These are phyloP conservation scores for Zaprionus capensis DNA, from an alignment of 1,140 invertebrate species.

Conservation along the genomic window DNA sequence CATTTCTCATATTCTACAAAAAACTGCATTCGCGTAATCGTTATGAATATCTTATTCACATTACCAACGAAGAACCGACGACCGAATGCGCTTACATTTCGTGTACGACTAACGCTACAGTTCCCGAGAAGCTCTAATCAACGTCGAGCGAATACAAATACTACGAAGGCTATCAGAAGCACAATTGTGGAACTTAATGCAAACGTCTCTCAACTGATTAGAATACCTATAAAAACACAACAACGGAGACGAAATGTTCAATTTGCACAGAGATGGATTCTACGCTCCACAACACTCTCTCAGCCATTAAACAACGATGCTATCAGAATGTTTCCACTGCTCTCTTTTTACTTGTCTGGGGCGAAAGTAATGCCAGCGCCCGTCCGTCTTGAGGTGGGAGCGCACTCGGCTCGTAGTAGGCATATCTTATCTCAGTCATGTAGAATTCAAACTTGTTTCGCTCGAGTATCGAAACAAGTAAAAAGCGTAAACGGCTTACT, in stretches of 20 bases:
- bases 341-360: conserved; percentile 16
- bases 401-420: background rate
- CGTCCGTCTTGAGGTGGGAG: background rate
- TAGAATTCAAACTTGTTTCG: conserved; percentile 40
- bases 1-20: background rate
- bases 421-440: conserved; percentile 59
- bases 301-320: conserved; percentile 24
- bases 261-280: conserved; percentile 52
- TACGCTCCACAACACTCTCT: conserved; percentile 6
- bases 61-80: conserved; percentile 27
- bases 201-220: conserved; percentile 62
- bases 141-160: conserved; percentile 58
- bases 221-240: conserved; percentile 62
- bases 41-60: background rate
- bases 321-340: conserved; percentile 15
- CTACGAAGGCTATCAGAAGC: conserved; percentile 67
- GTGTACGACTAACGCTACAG: conserved; percentile 61
- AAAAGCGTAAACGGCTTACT: conserved; percentile 25
- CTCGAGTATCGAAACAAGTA: conserved; percentile 26
- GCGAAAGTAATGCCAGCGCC: conserved; percentile 55
- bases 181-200: conserved; percentile 50
- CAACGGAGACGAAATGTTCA: conserved; percentile 37
- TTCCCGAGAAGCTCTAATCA: conserved; percentile 60
- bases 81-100: conserved; percentile 57
- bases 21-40: background rate